Base-by-base conservation (phyloP, 2,113 vertebrate genomes). In the Indri indri region DNA sequence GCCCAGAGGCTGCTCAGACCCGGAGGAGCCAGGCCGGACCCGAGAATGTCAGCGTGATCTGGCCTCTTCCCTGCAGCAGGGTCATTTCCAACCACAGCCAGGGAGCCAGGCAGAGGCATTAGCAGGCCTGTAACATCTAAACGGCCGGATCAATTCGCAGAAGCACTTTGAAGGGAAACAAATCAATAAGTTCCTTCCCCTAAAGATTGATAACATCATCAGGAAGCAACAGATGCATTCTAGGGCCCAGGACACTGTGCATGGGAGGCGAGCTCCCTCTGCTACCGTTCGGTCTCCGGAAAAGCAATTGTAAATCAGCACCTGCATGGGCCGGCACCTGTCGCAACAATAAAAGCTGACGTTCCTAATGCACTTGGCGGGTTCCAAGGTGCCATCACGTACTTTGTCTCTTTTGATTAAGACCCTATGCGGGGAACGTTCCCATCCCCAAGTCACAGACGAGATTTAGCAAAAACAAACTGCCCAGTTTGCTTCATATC, bases 151-250 rank as follows among this genome's bases (percentile, higher is more conserved):
- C 22, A 1, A 97, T 98, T 97, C 61, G 22, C 91, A 98, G 97
- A 83, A 97, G 97, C 92, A 82, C 63, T 61, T 96, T 94, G 17
- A 91, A 84, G 95, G 91, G 95, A 97, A 97, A 94, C 91, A 91
- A 96, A 97, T 97, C 96, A 92, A 97, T 96, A 93, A 32, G 45
- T 90, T 91, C 85, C 87, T 98, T 98, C 97, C 47, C 17, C 70
- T 59, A 87, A 97, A 97, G 94, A 98, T 70, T 65, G 95, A 98
- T 98, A 95, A 82, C 82, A 93, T 57, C 93, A 83, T 93, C 11
- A 65, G 96, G 84, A 87, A 97, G 90, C 50, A 97, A 97, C 97
- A 80, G 88, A 92, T 80, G 80, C 40, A 61, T 96, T 92, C 97
- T 45, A 86, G 54, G 80, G 95, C 86, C 52, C 34, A 23, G 40